A percentile compares a stretch with the other conserved stretches of the same genome.
phyloP scores from a whole-genome alignment of 1,140 invertebrate genomes.

The Leptinotarsa defecta region DNA sequence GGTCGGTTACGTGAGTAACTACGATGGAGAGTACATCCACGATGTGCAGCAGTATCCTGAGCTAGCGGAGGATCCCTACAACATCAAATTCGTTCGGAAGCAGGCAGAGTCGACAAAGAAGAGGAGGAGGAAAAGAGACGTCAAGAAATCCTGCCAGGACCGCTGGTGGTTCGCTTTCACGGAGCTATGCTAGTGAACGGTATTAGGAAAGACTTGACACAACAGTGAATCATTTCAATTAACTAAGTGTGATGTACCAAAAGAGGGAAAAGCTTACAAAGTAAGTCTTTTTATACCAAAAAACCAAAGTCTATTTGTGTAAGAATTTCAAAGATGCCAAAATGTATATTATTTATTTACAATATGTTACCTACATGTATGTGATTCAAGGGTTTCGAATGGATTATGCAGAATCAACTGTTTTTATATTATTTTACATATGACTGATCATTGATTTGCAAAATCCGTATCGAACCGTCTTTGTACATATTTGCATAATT shows the following conservation, averaged over 20 bases:
- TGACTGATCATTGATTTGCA: constrained; percentile 44
- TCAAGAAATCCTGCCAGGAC: constrained; percentile 54
- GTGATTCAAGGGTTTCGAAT: constrained; percentile 52
- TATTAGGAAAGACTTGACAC: constrained; percentile 38
- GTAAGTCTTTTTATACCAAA: constrained; percentile 57
- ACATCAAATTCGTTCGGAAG: constrained; percentile 87
- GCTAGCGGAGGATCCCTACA: constrained; percentile 93
- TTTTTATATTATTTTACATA: constrained; percentile 38
- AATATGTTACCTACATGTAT: constrained; percentile 60
- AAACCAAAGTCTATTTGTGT: constrained; percentile 69
- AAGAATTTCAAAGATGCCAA: constrained; percentile 68
- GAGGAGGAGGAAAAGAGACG: constrained; percentile 64
- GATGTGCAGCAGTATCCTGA: constrained; percentile 88
- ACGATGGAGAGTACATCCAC: constrained; percentile 89
- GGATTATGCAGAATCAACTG: constrained; percentile 35
- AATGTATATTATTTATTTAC: constrained; percentile 63
- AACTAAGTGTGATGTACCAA: constrained; percentile 56
- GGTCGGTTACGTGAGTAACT: constrained; percentile 77
- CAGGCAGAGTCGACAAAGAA: constrained; percentile 67
- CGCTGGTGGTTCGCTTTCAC: constrained; percentile 62
- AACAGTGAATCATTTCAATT: constrained; percentile 53
- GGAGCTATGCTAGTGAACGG: constrained; percentile 59
- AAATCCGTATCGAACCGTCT: constrained; percentile 39
- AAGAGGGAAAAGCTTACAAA: constrained; percentile 43
- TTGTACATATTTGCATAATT: constrained; percentile 35